Conservation (phyloP, 2,888 invertebrate genomes). For the Chloroclysta siterata region DNA sequence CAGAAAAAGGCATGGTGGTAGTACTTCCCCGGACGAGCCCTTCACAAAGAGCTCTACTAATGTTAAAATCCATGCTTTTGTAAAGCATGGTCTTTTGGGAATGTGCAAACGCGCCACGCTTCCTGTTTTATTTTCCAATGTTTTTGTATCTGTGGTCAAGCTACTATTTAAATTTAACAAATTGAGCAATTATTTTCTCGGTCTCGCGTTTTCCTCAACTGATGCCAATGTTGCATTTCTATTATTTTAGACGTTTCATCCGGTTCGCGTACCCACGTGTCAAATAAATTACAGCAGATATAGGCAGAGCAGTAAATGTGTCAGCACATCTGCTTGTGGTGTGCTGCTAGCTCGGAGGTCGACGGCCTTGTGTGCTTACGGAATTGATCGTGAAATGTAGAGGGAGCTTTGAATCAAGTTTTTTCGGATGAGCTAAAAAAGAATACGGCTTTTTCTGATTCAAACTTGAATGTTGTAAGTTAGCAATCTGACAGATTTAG, state of each 20-base stretch:
- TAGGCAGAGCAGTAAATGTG: constrained; percentile 41
- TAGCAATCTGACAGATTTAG: too few species aligned
- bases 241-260: constrained; percentile 27
- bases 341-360: constrained; percentile 43
- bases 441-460: too few species aligned
- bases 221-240: constrained; percentile 2
- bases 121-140: too few species aligned
- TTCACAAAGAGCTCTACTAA: too few species aligned
- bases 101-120: too few species aligned
- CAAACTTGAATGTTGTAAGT: too few species aligned
- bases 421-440: constrained; percentile 22
- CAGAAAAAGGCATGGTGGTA: too few species aligned
- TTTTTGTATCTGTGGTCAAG: not conserved
- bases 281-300: constrained; percentile 33
- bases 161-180: not conserved
- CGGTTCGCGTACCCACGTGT: constrained; percentile 37
- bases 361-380: constrained; percentile 51
- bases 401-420: constrained; percentile 27
- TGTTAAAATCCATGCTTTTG: too few species aligned
- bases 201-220: not conserved
- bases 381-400: constrained; percentile 48
- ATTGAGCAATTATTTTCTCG: not conserved
- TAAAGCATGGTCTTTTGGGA: too few species aligned
- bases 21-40: too few species aligned
- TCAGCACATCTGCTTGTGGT: constrained; percentile 40